Base-by-base conservation (phyloP, 1,140 invertebrate genomes). In the Platyscapa corneri region DNA sequence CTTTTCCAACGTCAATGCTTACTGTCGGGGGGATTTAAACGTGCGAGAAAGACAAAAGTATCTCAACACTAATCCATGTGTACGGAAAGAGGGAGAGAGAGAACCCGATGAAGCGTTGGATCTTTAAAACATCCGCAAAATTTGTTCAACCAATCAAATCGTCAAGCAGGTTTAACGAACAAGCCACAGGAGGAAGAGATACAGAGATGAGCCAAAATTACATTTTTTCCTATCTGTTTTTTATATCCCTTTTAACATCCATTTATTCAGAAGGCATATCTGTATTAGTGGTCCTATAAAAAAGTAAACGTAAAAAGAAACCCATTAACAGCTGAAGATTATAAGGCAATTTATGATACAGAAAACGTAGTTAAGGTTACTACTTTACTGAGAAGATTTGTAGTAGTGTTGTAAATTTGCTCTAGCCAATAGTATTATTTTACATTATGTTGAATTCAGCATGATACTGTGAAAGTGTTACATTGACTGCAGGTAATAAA, bases 111-210 rank as follows among this genome's bases (percentile, higher is more conserved):
- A 60, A 60, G 56, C 56, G 56, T 27, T 39, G 75, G 30, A 34
- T n/a, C 32, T 34, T 70, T 72, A 85, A 86, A 88, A 89, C 77
- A 72, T 79, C 88, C 87, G 60, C 83, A 88, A 89, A 89, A 89
- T 89, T 89, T 89, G 79, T 88, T 86, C 30, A 82, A 70, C 77
- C 74, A 74, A 89, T 88, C 83, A 76, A 87, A 84, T 84, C 80
- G 67, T 49, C 34, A 80, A 72, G 86, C 39, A 65, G 46, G 64
- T 82, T 82, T 75, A 46, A 53, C 79, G 30, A 39, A 34, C 20
- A 23, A 67, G 30, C 12, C 42, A 46, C n/a, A n/a, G 30, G n/a
- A 42, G 0, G 16, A 20, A 46, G 8, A 46, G 42, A 46, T 27
- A 46, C 27, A 46, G 3, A 32, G 32, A 80, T 53, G 42, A 76